Conservation (phyloP, 2,797 vertebrate genomes). For the Knipowitschia caucasica region DNA sequence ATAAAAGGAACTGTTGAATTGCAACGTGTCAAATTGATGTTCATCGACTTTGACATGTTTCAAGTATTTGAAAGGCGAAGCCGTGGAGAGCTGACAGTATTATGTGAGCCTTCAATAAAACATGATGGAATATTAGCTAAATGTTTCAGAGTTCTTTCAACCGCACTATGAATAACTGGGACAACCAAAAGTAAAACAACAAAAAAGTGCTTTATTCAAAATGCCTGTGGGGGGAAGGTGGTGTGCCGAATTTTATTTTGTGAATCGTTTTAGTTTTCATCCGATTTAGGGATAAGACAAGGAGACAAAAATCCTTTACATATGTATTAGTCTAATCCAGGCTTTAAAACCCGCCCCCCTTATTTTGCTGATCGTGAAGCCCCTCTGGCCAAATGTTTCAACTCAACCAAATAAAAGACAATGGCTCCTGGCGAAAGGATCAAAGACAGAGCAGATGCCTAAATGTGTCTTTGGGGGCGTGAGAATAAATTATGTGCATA, state of each 20-base stretch:
- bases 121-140: conserved; percentile 22
- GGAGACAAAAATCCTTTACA: conserved; percentile 16
- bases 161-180: conserved; percentile 39
- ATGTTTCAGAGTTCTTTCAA: conserved; percentile 15
- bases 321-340: conserved; percentile 1
- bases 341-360: conserved; percentile 20
- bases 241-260: conserved; percentile 11
- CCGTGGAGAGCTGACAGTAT: conserved; percentile 18
- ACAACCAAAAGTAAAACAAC: conserved; percentile 10
- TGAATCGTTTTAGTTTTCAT: conserved; percentile 4
- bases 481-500: conserved; percentile 21
- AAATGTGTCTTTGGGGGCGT: conserved; percentile 24
- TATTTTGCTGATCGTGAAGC: conserved; percentile 23
- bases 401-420: conserved; percentile 37
- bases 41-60: conserved; percentile 42
- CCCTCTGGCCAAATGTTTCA: conserved; percentile 25
- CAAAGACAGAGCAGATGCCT: conserved; percentile 29
- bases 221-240: not conserved
- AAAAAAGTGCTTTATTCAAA: conserved; percentile 23
- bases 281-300: conserved; percentile 14
- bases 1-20: conserved; percentile 48
- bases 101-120: conserved; percentile 29
- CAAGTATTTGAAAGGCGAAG: conserved; percentile 50
- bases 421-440: conserved; percentile 34
- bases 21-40: conserved; percentile 29